These are phyloP conservation scores for Pseudanteris insignis DNA, from an alignment of 2,888 invertebrate species.

Conservation along the genomic window DNA sequence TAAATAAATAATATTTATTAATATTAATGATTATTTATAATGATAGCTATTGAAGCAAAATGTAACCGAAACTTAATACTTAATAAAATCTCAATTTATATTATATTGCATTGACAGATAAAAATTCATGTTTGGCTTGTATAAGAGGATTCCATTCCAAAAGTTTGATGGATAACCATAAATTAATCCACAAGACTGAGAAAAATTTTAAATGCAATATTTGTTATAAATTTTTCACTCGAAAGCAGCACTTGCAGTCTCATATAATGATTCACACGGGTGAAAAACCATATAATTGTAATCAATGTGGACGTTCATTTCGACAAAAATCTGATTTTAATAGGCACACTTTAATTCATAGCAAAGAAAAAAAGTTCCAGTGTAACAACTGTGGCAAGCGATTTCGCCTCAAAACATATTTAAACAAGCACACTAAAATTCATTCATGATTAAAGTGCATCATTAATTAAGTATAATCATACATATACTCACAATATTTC, in stretches of 20 bases:
- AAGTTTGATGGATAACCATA: too few species aligned
- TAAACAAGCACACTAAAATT: constrained; percentile 3
- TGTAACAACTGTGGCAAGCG: constrained; percentile 1
- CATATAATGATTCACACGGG: constrained; percentile 10
- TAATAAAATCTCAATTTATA: too few species aligned
- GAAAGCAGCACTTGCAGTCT: constrained; percentile 3
- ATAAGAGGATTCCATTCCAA: too few species aligned
- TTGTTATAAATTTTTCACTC: constrained; percentile 1
- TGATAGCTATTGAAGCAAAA: too few species aligned
- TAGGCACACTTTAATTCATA: constrained; percentile 3
- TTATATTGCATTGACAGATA: too few species aligned
- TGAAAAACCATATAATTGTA: constrained; percentile 8
- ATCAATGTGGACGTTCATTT: constrained; percentile 1
- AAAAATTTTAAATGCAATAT: constrained; percentile 3
- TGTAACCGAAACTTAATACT: too few species aligned
- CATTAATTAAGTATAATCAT: too few species aligned
- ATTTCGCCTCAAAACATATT: constrained; percentile 10
- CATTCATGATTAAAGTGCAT: too few species aligned
- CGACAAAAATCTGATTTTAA: constrained; percentile 11
- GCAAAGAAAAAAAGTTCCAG: constrained; percentile 1
- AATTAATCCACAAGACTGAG: too few species aligned
- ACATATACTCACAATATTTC: constrained; percentile 76
- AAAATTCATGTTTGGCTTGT: too few species aligned
- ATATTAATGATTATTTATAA: too few species aligned
- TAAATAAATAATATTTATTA: too few species aligned